These are phyloP conservation scores for Tolypeutes matacus DNA, from an alignment of 2,797 vertebrate species.

Conservation along the genomic window DNA sequence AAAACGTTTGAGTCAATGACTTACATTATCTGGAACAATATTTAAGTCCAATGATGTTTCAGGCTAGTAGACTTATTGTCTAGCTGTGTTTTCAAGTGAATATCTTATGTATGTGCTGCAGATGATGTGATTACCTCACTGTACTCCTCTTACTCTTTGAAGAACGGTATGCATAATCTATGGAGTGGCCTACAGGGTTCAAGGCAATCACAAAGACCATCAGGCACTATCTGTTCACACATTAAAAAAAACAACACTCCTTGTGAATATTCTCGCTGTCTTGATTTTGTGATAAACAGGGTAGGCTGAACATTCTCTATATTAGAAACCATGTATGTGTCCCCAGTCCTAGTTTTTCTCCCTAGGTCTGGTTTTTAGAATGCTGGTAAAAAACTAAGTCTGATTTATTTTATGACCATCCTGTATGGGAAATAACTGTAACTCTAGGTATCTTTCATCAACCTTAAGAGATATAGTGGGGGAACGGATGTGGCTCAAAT, in stretches of 20 bases:
- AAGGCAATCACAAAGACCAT: background rate
- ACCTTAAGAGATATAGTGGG: no score
- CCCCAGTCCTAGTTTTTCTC: no score
- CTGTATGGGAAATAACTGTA: no score
- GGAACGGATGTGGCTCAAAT: no score
- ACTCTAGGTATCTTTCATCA: no score
- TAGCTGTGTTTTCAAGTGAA: background rate
- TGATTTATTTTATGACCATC: no score
- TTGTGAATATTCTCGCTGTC: no score
- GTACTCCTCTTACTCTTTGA: background rate
- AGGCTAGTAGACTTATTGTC: background rate
- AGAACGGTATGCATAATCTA: background rate
- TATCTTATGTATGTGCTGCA: background rate
- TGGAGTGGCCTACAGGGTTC: background rate
- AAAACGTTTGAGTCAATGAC: background rate
- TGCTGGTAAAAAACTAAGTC: no score
- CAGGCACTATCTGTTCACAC: background rate
- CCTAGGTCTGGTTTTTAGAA: no score
- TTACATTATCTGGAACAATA: background rate
- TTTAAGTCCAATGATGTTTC: background rate
- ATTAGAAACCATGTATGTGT: no score
- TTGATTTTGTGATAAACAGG: no score
- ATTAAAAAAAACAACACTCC: background rate
- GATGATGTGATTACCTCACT: background rate
- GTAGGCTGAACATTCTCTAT: no score